Evolutionary conservation across 2,888 invertebrate genomes (phyloP), one percentile per base, ranked within the genome.

Genomic region (Xanthorhoe designata): DNA sequence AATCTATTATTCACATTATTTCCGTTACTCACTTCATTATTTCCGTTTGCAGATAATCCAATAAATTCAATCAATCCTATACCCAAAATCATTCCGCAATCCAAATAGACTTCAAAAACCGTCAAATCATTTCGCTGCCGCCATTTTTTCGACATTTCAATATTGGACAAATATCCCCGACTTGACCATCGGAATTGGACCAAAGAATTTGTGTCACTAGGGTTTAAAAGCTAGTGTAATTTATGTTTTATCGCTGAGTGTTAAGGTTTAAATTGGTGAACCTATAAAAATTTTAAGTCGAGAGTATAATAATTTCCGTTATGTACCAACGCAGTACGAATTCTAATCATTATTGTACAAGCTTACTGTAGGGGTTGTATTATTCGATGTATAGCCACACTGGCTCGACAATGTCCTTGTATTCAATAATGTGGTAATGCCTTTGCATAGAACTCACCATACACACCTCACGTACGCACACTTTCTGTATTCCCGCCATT

Each of bases 71-170:
- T 45, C 59, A 42, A 49, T 49, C 32, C 32, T 38, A 8, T 7
- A 0, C 17, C 51, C 15, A 56, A 15, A 8, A 24, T 47, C 24
- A 47, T 54, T 18, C 61, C 47, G 13, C 38, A 62, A 24, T 42
- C 64, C 52, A 62, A 63, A 52, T 19, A 53, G 35, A 64, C 63
- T 47, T 58, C 58, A 64, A 58, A 53, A 52, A 64, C 35, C 45
- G 63, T 53, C 35, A 53, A 64, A 52, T 49, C 58, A 64, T 47
- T 47, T 53, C 53, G 52, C 47, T 9, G 13, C 32, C 49, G 35
- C 13, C n/a, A 66, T 61, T 61, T 66, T 66, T 61, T 54, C 58
- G 50, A 58, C 54, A 45, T 61, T 66, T 62, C 61, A 54, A 66
- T 61, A 66, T 62, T 53, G 42, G 19, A 9, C 19, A 13, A 4